Percentiles rank a stretch among this genome's conserved stretches.
These are phyloP conservation scores for Bothrops jararaca DNA, from an alignment of 2,113 vertebrate genomes.

Conservation along the genomic window DNA sequence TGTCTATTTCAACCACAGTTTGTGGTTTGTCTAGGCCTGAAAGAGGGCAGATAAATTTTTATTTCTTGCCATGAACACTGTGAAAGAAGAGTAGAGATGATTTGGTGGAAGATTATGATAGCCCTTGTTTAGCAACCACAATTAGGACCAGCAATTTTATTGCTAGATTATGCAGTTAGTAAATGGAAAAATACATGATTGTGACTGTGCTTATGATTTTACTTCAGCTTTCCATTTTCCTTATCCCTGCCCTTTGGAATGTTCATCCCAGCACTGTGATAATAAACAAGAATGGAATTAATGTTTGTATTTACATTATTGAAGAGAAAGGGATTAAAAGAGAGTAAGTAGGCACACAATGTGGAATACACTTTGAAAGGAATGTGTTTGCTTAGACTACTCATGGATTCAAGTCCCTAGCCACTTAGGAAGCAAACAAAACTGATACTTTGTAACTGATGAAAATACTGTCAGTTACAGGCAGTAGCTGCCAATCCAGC, in stretches of 20 bases:
- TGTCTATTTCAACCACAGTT: background rate
- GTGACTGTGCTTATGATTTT: background rate
- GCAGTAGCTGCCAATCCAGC: background rate
- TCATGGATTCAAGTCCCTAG: background rate
- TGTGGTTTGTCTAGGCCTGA: background rate
- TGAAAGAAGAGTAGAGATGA: background rate
- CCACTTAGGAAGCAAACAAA: background rate
- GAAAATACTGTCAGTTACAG: background rate
- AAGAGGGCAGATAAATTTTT: background rate
- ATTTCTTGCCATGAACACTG: background rate
- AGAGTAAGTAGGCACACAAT: background rate
- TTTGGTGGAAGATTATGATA: background rate
- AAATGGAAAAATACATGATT: background rate
- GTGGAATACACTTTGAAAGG: background rate
- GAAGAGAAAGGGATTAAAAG: background rate
- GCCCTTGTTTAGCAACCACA: background rate
- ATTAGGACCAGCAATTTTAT: background rate
- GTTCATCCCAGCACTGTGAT: background rate
- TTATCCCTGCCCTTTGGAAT: background rate
- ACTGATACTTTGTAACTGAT: background rate
- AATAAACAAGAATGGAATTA: background rate
- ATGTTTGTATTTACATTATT: background rate
- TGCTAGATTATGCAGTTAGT: background rate
- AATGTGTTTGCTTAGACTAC: background rate
- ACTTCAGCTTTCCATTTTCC: background rate